Evolutionary conservation across 2,113 vertebrate species (phyloP), one percentile per base, ranked within the genome.

Genomic region (Barnardius zonarius): DNA sequence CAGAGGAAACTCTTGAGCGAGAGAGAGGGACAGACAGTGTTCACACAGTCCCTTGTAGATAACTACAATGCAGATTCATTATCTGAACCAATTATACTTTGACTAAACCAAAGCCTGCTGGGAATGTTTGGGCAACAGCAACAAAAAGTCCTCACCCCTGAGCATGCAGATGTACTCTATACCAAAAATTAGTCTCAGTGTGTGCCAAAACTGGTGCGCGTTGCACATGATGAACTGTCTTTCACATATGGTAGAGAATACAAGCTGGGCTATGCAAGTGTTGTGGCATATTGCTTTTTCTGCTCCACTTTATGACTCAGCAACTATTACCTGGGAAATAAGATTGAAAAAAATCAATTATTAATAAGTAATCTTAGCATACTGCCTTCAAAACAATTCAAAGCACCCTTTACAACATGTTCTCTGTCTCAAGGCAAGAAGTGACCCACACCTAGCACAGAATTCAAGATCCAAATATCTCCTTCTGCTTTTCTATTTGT

Each of bases 161-260:
- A 55, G 12, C 0, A 0, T 13, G 35, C 33, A 66, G 30, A 55
- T 8, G 17, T 85, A 59, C 10, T 41, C 10, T 51, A 12, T 14
- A 12, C 13, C 37, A 86, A 70, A 62, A 75, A 44, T 31, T 31
- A 20, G 25, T 48, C 49, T 69, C 24, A 10, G 8, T 9, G 7
- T 52, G 13, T 49, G 41, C 10, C 1, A 1, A 69, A 68, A 61
- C 18, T 75, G 31, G 35, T 55, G 13, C 51, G 55, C 28, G 6
- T 46, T 67, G 63, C 18, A 41, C 19, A 18, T 69, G 33, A 10
- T 67, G 41, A 70, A 31, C 46, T 88, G 31, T 54, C 30, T 30
- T 51, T 67, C 13, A 17, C 17, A 5, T 23, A 6, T 3, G 5
- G 19, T 9, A 66, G 13, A 57, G 51, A 85, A 55, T 13, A 61